Evolutionary conservation across 2,113 vertebrate species (phyloP).

Genomic region (Xenopus borealis): DNA sequence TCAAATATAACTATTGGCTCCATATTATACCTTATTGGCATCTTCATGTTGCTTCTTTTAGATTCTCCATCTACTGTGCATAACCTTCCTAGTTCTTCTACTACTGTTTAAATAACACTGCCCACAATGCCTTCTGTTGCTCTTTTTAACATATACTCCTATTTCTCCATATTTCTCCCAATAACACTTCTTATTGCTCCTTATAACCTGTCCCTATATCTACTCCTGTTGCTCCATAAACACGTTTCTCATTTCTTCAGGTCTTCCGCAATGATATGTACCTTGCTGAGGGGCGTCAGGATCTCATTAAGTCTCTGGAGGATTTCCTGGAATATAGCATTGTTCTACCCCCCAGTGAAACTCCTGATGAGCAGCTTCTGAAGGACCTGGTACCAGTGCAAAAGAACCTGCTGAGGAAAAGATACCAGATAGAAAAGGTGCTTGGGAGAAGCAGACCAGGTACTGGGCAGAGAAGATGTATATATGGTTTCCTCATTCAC

Average conservation of each 20-base stretch:
- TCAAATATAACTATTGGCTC: no score
- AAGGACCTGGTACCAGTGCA: constrained; percentile 75
- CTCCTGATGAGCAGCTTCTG: constrained; percentile 69
- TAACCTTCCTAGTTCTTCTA: no score
- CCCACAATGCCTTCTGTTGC: no score
- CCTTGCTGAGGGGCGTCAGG: constrained; percentile 69
- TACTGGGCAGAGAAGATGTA: neutral
- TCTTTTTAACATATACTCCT: no score
- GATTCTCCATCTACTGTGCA: no score
- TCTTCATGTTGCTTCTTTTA: no score
- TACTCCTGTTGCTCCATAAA: neutral
- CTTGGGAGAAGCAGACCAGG: constrained; percentile 28
- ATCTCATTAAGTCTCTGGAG: constrained; percentile 73
- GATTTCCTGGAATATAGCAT: constrained; percentile 89
- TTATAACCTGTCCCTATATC: neutral
- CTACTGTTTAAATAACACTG: no score
- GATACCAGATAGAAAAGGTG: constrained; percentile 53
- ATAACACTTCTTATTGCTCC: no score
- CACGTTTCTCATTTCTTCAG: constrained; percentile 52
- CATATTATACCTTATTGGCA: no score
- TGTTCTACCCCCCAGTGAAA: constrained; percentile 81
- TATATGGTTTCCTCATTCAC: neutral
- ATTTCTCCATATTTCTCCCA: no score
- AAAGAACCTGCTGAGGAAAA: constrained; percentile 73
- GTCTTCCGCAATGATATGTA: constrained; percentile 82